Percentiles rank a stretch among this genome's conserved stretches.
Evolutionary conservation across 1,140 invertebrate genomes (phyloP).

Genomic region (Oncopodura yosiiana): DNA sequence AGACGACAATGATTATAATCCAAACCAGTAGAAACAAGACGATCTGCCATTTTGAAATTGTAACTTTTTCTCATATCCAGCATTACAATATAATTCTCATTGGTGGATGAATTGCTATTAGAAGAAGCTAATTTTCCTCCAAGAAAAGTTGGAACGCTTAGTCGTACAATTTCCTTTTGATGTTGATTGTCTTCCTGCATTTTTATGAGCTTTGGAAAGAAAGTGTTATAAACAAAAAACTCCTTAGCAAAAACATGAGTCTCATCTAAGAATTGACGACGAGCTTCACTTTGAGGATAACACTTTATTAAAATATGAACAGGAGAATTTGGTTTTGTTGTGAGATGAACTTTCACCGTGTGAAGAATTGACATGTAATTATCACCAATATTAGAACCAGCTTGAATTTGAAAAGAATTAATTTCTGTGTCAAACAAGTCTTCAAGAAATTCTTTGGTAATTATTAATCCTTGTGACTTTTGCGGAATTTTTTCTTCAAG

Average conservation of each 20-base stretch:
- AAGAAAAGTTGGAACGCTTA: too few species aligned
- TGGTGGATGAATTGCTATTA: too few species aligned
- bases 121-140: too few species aligned
- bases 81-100: conserved; percentile 39
- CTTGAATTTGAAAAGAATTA: background rate
- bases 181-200: too few species aligned
- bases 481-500: too few species aligned
- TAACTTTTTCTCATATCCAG: conserved; percentile 43
- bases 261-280: conserved; percentile 19
- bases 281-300: conserved; percentile 15
- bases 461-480: too few species aligned
- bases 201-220: conserved; percentile 9
- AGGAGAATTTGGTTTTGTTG: background rate
- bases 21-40: conserved; percentile 42
- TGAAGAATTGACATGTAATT: background rate
- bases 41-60: conserved; percentile 48
- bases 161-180: too few species aligned
- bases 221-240: conserved; percentile 13
- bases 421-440: background rate
- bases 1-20: conserved; percentile 44
- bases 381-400: background rate
- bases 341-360: background rate
- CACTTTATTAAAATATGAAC: conserved; percentile 19
- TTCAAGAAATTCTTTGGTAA: conserved; percentile 11
- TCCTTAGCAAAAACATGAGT: conserved; percentile 24